phyloP scores from a whole-genome alignment of 2,888 invertebrate species.

The Sarcophaga subvicina region DNA sequence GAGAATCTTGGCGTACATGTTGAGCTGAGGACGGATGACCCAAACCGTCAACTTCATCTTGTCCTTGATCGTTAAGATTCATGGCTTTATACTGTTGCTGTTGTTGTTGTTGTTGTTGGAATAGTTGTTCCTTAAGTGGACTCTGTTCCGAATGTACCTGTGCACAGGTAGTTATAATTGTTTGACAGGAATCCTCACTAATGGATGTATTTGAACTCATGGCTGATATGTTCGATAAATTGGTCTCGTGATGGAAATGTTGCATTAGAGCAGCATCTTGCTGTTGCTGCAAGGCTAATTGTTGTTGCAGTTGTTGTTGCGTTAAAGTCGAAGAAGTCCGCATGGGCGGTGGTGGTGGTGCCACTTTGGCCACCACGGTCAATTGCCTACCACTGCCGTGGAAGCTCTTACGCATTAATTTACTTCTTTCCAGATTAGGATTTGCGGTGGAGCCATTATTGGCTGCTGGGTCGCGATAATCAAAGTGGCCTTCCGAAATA shows the following conservation, averaged over 20 bases:
- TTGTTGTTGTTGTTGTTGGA: slow-evolving; percentile 79
- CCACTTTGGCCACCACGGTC: slow-evolving; percentile 91
- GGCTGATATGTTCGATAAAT: slow-evolving; percentile 80
- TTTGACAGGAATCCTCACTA: slow-evolving; percentile 84
- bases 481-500: slow-evolving; percentile 93
- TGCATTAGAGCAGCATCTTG: slow-evolving; percentile 74
- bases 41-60: slow-evolving; percentile 86
- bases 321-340: slow-evolving; percentile 90
- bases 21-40: slow-evolving; percentile 60
- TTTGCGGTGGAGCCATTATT: slow-evolving; percentile 82
- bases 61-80: slow-evolving; percentile 77
- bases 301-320: slow-evolving; percentile 78
- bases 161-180: slow-evolving; percentile 90
- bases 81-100: slow-evolving; percentile 64
- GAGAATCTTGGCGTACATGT: slow-evolving; percentile 57
- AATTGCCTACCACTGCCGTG: slow-evolving; percentile 92
- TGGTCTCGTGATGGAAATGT: slow-evolving; percentile 81
- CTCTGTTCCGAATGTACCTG: slow-evolving; percentile 93
- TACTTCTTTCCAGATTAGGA: slow-evolving; percentile 92
- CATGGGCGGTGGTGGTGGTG: slow-evolving; percentile 92
- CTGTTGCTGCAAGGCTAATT: slow-evolving; percentile 87
- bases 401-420: slow-evolving; percentile 94
- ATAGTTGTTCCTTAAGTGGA: slow-evolving; percentile 83
- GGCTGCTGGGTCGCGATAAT: slow-evolving; percentile 85
- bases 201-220: slow-evolving; percentile 82